These are phyloP conservation scores for Cephus pygmeus DNA, from an alignment of 2,888 invertebrate genomes.

Conservation along the genomic window DNA sequence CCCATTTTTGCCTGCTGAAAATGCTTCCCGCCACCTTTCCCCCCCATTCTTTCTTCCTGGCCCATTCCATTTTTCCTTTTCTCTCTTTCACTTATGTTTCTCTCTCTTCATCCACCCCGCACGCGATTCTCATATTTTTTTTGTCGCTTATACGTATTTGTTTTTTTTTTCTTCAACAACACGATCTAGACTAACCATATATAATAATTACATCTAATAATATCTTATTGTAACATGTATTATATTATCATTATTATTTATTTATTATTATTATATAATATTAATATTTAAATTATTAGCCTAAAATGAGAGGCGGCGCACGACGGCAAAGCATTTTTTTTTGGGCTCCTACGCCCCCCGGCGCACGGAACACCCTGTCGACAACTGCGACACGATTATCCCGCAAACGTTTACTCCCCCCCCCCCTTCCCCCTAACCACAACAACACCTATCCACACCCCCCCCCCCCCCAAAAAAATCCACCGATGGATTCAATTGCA, in stretches of 20 bases:
- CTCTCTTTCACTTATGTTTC: conserved; percentile 3
- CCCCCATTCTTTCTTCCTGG: conserved; percentile 1
- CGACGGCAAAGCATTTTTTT: conserved; percentile 64
- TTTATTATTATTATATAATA: conserved; percentile 51
- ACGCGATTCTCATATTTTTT: conserved; percentile 29
- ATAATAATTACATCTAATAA: conserved; percentile 67
- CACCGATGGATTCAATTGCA: neutral
- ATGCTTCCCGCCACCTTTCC: conserved; percentile 12
- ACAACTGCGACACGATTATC: conserved; percentile 44
- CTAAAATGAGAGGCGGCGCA: conserved; percentile 66
- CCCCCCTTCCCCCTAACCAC: neutral
- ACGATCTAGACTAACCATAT: conserved; percentile 66
- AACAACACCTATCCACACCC: neutral
- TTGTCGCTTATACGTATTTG: conserved; percentile 56
- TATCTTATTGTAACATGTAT: conserved; percentile 66
- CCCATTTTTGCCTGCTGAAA: conserved; percentile 13
- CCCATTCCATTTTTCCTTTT: conserved; percentile 9
- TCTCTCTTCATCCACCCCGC: neutral
- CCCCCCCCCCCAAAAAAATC: neutral
- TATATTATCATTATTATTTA: conserved; percentile 59
- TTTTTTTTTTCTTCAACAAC: conserved; percentile 64
- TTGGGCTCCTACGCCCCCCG: conserved; percentile 60
- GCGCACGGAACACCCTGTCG: conserved; percentile 64
- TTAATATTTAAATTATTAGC: conserved; percentile 65
- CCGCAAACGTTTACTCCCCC: neutral